Evolutionary conservation across 2,888 invertebrate genomes (phyloP).

Genomic region (Stratiomys singularior): DNA sequence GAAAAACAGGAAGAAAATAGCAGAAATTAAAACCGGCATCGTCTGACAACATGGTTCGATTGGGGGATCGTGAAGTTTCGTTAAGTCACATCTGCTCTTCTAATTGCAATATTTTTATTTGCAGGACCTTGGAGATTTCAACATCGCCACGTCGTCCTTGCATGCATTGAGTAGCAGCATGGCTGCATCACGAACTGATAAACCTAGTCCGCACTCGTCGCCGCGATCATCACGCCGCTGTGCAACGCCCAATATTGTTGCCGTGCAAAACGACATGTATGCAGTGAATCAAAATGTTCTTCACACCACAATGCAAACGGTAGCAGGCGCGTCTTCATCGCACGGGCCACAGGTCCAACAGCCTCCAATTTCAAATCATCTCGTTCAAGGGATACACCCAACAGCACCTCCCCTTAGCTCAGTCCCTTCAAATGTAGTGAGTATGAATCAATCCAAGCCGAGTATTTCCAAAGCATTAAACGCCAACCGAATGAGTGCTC

Average conservation of each 20-base stretch:
- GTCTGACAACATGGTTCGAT: neutral
- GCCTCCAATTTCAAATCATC: conserved; percentile 45
- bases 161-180: conserved; percentile 67
- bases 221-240: conserved; percentile 68
- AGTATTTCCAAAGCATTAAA: conserved; percentile 34
- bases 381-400: conserved; percentile 56
- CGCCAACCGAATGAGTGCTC: conserved; percentile 64
- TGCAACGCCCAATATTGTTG: conserved; percentile 64
- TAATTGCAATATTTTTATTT: conserved; percentile 38
- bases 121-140: conserved; percentile 72
- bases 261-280: conserved; percentile 64
- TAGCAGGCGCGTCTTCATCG: conserved; percentile 39
- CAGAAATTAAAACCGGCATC: neutral
- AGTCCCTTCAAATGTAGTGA: conserved; percentile 53
- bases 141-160: conserved; percentile 73
- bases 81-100: neutral
- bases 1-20: neutral
- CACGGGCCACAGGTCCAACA: conserved; percentile 52
- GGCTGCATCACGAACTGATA: conserved; percentile 61
- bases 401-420: conserved; percentile 60
- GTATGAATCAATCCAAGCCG: conserved; percentile 41
- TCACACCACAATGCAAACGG: conserved; percentile 54
- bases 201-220: conserved; percentile 70
- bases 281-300: conserved; percentile 55
- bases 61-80: neutral